These are phyloP conservation scores for Coelopa pilipes DNA, from an alignment of 2,888 invertebrate genomes.

Conservation along the genomic window DNA sequence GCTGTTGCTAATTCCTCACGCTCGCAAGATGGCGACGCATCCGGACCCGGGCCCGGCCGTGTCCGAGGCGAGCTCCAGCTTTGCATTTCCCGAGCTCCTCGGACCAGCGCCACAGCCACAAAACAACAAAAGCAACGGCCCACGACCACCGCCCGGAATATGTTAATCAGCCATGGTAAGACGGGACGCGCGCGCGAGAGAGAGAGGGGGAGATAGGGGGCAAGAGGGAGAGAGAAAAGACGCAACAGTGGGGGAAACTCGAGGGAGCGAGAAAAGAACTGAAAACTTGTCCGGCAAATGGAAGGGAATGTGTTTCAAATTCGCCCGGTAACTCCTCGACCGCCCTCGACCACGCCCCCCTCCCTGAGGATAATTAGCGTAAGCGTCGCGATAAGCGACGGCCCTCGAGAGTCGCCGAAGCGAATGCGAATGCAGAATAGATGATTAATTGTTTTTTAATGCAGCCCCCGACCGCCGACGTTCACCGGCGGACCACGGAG, in stretches of 20 bases:
- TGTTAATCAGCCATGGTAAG: constrained; percentile 6
- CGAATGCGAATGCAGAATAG: constrained; percentile 11
- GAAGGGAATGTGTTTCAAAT: constrained; percentile 30
- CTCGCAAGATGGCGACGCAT: constrained; percentile 56
- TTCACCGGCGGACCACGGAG: too few species aligned
- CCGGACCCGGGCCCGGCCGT: background rate
- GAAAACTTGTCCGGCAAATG: constrained; percentile 32
- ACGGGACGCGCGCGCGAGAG: background rate
- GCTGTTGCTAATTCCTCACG: constrained; percentile 61
- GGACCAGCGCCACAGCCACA: background rate
- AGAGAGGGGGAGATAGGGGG: too few species aligned
- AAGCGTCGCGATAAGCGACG: constrained; percentile 21
- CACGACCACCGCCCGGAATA: constrained; percentile 19
- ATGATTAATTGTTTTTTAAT: constrained; percentile 40
- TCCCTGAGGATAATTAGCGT: constrained; percentile 27
- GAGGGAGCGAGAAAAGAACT: constrained; percentile 26
- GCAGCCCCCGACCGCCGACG: background rate
- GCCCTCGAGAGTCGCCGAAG: background rate
- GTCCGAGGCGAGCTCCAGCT: constrained; percentile 15
- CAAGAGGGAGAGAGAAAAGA: constrained; percentile 33
- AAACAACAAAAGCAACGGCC: background rate
- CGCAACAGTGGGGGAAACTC: too few species aligned
- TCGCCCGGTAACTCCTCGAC: background rate
- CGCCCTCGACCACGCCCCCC: background rate
- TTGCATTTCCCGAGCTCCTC: constrained; percentile 23